phyloP scores from a whole-genome alignment of 2,888 invertebrate genomes.

The Malacosoma neustria region DNA sequence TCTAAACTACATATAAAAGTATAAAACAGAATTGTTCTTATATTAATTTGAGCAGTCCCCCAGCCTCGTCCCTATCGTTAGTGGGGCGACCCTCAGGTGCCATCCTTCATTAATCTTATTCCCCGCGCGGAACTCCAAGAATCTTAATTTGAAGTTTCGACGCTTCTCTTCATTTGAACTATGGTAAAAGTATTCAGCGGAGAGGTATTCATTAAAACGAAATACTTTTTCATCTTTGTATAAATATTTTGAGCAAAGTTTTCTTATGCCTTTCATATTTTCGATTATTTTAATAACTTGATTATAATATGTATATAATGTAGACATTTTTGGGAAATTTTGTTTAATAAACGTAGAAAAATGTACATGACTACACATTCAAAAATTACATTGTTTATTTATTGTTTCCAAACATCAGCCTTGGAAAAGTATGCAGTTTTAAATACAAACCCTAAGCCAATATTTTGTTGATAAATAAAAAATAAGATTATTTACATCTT shows the following conservation, averaged over 20 bases:
- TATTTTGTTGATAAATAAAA: too few relatives aligned
- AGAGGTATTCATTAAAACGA: slow-evolving; percentile 60
- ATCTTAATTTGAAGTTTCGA: slow-evolving; percentile 74
- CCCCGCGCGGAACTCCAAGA: slow-evolving; percentile 61
- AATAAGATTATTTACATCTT: too few relatives aligned
- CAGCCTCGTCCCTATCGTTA: slow-evolving; percentile 44
- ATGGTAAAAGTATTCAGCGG: slow-evolving; percentile 65
- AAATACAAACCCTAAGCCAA: too few relatives aligned
- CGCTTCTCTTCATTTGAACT: slow-evolving; percentile 69
- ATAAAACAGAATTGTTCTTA: slow-evolving; percentile 37
- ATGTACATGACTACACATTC: too few relatives aligned
- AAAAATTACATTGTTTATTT: too few relatives aligned
- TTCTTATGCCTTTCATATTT: too few relatives aligned
- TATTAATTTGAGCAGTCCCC: slow-evolving; percentile 53
- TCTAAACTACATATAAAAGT: too few relatives aligned
- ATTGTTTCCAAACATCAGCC: too few relatives aligned
- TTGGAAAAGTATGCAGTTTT: too few relatives aligned
- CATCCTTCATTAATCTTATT: slow-evolving; percentile 71
- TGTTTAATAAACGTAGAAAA: slow-evolving; percentile 7
- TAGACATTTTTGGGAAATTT: too few relatives aligned
- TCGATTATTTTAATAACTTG: too few relatives aligned
- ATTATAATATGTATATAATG: too few relatives aligned
- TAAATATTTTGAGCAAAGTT: neutral
- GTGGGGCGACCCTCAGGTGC: slow-evolving; percentile 54
- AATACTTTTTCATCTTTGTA: slow-evolving; percentile 4